Evolutionary conservation across 1,140 invertebrate genomes (phyloP).

Genomic region (Tetragnatha versicolor): DNA sequence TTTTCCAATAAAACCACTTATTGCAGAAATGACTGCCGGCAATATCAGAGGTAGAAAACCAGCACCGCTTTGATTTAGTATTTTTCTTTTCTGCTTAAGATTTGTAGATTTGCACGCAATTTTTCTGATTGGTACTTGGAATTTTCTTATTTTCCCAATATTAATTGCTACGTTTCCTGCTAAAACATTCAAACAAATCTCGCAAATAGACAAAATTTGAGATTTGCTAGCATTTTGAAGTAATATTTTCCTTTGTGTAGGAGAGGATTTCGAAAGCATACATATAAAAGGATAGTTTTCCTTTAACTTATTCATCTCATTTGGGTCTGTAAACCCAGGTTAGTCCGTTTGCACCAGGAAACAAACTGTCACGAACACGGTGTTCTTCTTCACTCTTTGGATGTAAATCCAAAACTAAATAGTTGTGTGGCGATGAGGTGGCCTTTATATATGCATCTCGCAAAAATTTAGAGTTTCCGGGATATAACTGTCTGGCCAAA

Average conservation of each 20-base stretch:
- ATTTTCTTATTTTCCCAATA: constrained; percentile 2
- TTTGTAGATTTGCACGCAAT: background rate
- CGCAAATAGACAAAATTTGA: constrained; percentile 10
- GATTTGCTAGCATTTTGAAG: background rate
- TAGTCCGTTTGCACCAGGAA: constrained; percentile 18
- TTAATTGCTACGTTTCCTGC: background rate
- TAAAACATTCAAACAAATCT: constrained; percentile 23
- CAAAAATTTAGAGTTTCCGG: background rate
- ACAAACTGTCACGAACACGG: background rate
- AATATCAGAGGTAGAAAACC: constrained; percentile 3
- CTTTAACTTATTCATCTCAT: background rate
- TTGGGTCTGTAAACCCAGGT: background rate
- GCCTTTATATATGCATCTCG: background rate
- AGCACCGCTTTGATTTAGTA: background rate
- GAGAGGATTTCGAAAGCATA: background rate
- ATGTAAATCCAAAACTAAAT: background rate
- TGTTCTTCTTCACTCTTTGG: background rate
- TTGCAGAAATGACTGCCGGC: background rate
- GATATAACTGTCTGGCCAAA: constrained; percentile 12
- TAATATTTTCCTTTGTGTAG: background rate
- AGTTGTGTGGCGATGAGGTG: background rate
- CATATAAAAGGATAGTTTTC: too few species aligned
- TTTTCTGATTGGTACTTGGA: background rate
- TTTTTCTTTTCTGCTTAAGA: background rate
- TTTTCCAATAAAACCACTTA: background rate